These are phyloP conservation scores for Paracanthobrama guichenoti DNA, from an alignment of 2,113 vertebrate species.

Conservation along the genomic window DNA sequence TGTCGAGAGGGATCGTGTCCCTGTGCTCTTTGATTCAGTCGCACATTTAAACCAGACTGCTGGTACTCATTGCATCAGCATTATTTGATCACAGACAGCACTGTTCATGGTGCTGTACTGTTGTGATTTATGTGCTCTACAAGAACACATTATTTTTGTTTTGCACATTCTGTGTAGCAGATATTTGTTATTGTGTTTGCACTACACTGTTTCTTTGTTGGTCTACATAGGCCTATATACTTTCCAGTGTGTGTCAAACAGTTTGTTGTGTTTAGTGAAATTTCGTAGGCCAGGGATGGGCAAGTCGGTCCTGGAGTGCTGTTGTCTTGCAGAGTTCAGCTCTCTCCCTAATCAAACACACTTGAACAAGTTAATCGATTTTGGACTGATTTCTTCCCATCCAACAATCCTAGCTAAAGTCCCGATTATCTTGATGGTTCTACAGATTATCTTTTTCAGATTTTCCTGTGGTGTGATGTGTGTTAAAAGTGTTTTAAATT, in stretches of 20 bases:
- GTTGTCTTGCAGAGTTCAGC: too few relatives aligned
- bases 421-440: too few relatives aligned
- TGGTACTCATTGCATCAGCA: conserved; percentile 23
- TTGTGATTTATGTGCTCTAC: conserved; percentile 20
- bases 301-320: too few relatives aligned
- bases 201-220: not conserved
- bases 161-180: conserved; percentile 2
- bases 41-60: conserved; percentile 2
- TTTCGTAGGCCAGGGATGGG: not conserved
- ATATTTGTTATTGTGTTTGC: not conserved
- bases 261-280: conserved; percentile 9
- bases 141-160: conserved; percentile 17
- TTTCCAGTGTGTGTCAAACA: not conserved
- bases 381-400: too few relatives aligned
- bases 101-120: not conserved
- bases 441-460: too few relatives aligned
- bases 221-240: not conserved
- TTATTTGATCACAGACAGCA: conserved; percentile 13
- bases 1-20: not conserved
- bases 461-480: too few relatives aligned
- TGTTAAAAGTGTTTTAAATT: too few relatives aligned
- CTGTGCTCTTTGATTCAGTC: conserved; percentile 20
- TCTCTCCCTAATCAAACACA: too few relatives aligned
- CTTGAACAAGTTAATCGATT: too few relatives aligned
- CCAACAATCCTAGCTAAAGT: too few relatives aligned